Evolutionary conservation across 1,140 invertebrate genomes (phyloP), one percentile per base, ranked within the genome.

Genomic region (Hormaphis cornu): DNA sequence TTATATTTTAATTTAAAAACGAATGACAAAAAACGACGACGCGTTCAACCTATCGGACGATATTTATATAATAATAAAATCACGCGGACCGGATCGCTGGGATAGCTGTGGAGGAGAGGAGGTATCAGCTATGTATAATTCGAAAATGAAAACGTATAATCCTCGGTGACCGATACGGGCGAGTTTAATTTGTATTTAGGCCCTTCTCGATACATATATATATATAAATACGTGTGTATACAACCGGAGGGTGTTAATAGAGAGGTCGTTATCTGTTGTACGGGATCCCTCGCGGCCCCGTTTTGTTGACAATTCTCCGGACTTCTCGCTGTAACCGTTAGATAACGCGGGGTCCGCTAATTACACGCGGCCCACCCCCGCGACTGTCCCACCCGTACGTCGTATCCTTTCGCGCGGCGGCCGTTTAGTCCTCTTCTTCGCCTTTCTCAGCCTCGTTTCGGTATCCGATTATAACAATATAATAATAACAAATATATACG

Each of bases 181-280:
- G 42, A 66, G 61, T 66, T 66, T 66, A 66, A 66, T 66, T 66
- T 66, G 61, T 66, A 66, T 66, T 66, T 66, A 66, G 61, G 42
- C 44, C 44, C 61, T n/a, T n/a, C n/a, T 66, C 61, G 61, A 66
- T 46, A n/a, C n/a, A n/a, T n/a, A n/a, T n/a, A n/a, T n/a, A n/a
- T n/a, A n/a, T n/a, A n/a, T n/a, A n/a, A n/a, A n/a, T n/a, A n/a
- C n/a, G n/a, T n/a, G n/a, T n/a, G n/a, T n/a, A n/a, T n/a, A n/a
- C n/a, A n/a, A n/a, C n/a, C n/a, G 61, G 61, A 66, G 61, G 61
- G 61, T 66, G 61, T 66, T 66, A 66, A 66, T 66, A 66, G 61
- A 66, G 61, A 66, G 61, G 61, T 66, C 61, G 61, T 66, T 66
- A 66, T 66, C 61, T 66, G 61, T 66, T 66, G 61, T 66, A 66